These are phyloP conservation scores for Pelecanoides urinatrix DNA, from an alignment of 2,113 vertebrate genomes.

Conservation along the genomic window DNA sequence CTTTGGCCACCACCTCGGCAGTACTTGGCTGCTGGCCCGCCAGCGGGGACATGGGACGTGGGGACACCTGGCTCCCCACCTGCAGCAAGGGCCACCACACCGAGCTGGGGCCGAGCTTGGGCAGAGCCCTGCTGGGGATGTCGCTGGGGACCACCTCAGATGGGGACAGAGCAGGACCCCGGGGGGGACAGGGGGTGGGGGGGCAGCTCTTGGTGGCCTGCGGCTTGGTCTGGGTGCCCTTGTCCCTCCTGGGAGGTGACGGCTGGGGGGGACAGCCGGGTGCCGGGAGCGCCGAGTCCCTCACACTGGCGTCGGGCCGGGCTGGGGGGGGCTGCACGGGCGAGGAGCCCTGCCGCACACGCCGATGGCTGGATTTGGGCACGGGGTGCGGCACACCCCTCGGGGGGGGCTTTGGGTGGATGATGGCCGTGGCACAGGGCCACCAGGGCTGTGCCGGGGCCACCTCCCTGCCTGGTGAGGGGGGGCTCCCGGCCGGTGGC, in stretches of 20 bases:
- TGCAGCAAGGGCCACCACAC: not conserved
- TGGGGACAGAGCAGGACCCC: not conserved
- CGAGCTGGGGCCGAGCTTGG: not conserved
- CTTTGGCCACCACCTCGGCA: not conserved
- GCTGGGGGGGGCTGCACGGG: accelerated
- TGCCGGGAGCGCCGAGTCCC: not conserved
- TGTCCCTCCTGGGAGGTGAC: not conserved
- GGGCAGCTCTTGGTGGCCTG: not conserved
- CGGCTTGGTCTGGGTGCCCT: not conserved
- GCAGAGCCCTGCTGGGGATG: not conserved
- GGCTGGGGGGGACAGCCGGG: accelerated
- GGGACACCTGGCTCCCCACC: not conserved
- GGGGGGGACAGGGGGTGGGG: accelerated
- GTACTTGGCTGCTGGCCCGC: not conserved
- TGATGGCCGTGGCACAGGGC: not conserved
- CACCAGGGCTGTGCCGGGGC: not conserved
- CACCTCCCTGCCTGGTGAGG: not conserved
- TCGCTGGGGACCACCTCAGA: not conserved
- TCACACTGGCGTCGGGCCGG: accelerated
- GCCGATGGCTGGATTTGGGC: not conserved
- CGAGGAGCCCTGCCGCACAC: not conserved
- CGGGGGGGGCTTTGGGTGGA: accelerated
- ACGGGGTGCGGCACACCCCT: accelerated
- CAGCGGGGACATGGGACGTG: accelerated
- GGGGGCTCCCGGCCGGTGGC: accelerated